Percentiles rank a stretch among this genome's conserved stretches.
Conservation (phyloP, 2,888 invertebrate genomes). For the Liodrosophila aerea region DNA sequence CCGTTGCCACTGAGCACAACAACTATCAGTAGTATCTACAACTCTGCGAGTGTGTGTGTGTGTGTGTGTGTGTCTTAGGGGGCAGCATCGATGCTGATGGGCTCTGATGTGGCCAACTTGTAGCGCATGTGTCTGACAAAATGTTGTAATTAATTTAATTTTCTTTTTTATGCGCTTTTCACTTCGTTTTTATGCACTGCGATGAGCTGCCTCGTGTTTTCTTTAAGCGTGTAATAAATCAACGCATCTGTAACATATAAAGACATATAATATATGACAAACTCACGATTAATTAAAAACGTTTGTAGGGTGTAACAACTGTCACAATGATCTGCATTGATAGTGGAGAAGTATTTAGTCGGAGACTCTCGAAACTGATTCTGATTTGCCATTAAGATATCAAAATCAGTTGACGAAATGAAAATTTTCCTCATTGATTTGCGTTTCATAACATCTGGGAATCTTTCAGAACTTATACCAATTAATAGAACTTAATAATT, state of each 20-base stretch:
- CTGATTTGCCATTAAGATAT: too few relatives aligned
- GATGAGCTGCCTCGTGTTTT: slow-evolving; percentile 53
- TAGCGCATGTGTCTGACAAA: slow-evolving; percentile 74
- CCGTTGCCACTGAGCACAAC: slow-evolving; percentile 39
- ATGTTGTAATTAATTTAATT: slow-evolving; percentile 73
- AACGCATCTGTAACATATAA: slow-evolving; percentile 15
- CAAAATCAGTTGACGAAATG: too few relatives aligned
- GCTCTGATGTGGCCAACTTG: slow-evolving; percentile 62
- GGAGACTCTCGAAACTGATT: too few relatives aligned
- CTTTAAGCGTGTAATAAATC: slow-evolving; percentile 54
- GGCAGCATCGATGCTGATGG: slow-evolving; percentile 49
- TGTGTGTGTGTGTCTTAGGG: not conserved
- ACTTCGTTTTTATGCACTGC: slow-evolving; percentile 5
- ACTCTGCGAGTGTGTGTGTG: not conserved
- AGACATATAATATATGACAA: too few relatives aligned
- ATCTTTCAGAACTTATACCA: too few relatives aligned
- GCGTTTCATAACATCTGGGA: too few relatives aligned
- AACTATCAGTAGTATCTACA: slow-evolving; percentile 10
- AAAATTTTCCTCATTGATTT: too few relatives aligned
- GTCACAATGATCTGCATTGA: too few relatives aligned
- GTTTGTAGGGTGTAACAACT: too few relatives aligned
- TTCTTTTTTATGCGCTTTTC: slow-evolving; percentile 6
- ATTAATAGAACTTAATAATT: too few relatives aligned
- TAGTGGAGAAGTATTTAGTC: too few relatives aligned
- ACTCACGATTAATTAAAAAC: too few relatives aligned